These are phyloP conservation scores for Sebastes nivosus DNA, from an alignment of 2,797 vertebrate species.

Conservation along the genomic window DNA sequence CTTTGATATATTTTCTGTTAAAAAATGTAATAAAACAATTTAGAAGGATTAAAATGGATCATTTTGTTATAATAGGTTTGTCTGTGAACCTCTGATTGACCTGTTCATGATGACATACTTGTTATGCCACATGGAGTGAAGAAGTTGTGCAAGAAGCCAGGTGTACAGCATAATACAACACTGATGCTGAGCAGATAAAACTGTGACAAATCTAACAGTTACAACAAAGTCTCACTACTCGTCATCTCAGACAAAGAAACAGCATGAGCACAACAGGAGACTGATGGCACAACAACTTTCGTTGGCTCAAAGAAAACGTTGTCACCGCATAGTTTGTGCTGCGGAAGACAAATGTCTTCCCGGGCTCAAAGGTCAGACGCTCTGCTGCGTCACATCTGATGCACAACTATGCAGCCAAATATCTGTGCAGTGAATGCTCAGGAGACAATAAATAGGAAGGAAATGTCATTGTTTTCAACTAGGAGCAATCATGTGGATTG, in stretches of 20 bases:
- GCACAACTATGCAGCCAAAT: conserved; percentile 24
- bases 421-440: conserved; percentile 39
- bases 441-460: conserved; percentile 47
- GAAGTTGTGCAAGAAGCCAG: conserved; percentile 34
- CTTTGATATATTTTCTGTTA: not conserved
- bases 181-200: conserved; percentile 43
- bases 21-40: not conserved
- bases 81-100: not conserved
- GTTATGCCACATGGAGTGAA: not conserved
- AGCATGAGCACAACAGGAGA: conserved; percentile 55
- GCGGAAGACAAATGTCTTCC: conserved; percentile 80
- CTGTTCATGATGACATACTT: not conserved
- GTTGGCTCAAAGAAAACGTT: conserved; percentile 66
- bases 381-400: conserved; percentile 70
- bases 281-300: conserved; percentile 57
- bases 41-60: not conserved
- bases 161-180: conserved; percentile 8
- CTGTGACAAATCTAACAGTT: conserved; percentile 21
- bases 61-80: not conserved
- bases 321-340: conserved; percentile 49
- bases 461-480: conserved; percentile 42
- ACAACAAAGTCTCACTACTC: conserved; percentile 16
- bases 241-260: conserved; percentile 55
- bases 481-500: conserved; percentile 67
- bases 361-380: conserved; percentile 73